Conservation (phyloP, 2,797 vertebrate genomes). For the Xenentodon cancila region DNA sequence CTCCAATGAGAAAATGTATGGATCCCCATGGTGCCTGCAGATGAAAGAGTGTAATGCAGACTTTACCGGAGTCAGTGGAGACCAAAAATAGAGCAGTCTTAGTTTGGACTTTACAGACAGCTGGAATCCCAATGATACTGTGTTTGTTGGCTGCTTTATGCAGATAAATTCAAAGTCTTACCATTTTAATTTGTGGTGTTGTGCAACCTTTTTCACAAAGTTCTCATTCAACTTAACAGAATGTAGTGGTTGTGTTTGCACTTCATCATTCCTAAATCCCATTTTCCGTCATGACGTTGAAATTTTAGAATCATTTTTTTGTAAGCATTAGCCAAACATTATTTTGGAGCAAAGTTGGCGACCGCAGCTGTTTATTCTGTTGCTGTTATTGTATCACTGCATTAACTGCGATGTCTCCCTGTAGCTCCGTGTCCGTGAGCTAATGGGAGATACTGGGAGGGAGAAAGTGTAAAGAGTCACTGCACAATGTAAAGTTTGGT, state of each 20-base stretch:
- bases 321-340: too few species aligned
- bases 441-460: conserved; percentile 19
- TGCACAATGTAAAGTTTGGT: conserved; percentile 50
- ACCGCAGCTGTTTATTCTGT: neutral
- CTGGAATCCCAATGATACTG: neutral
- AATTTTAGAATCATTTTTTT: too few species aligned
- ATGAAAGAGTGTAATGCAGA: neutral
- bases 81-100: neutral
- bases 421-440: conserved; percentile 4
- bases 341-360: too few species aligned
- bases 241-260: too few species aligned
- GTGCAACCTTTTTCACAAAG: neutral
- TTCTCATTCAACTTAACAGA: too few species aligned
- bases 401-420: neutral
- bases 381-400: conserved; percentile 8
- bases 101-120: neutral
- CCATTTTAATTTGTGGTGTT: neutral
- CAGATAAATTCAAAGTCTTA: neutral
- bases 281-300: too few species aligned
- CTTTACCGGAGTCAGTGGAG: neutral
- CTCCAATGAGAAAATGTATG: too few species aligned
- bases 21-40: too few species aligned
- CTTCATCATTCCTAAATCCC: too few species aligned
- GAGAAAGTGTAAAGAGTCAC: conserved; percentile 26
- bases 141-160: neutral